Evolutionary conservation across 2,888 invertebrate genomes (phyloP), one percentile per base, ranked within the genome.

Genomic region (Melikaiella ostensackeni): DNA sequence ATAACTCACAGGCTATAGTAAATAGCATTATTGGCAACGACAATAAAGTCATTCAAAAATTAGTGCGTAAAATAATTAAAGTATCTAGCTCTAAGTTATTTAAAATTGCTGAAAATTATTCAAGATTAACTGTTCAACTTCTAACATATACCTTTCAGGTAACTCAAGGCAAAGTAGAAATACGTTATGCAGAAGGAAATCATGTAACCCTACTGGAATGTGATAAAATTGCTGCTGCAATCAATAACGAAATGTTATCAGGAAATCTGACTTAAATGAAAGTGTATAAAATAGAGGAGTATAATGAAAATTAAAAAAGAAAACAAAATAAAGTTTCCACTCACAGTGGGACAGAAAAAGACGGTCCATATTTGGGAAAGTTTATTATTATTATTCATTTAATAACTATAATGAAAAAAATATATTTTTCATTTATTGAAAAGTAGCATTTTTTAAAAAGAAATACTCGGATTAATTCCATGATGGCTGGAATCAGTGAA

Each of bases 201-300:
- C 96, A 97, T 86, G 89, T 93, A 0, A 94, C 94, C 59, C 95
- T 96, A 85, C 87, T 96, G 82, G 94, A 95, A 19, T 95, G 94
- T 85, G 92, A 93, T 74, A 93, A 94, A 83, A 91, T 94, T 74
- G 93, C 94, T 0, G 93, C 79, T 5, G 88, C 86, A 8, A 88
- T 91, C 7, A 90, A 91, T 55, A 88, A 86, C 4, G 90, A 90
- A 16, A 50, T 4, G n/a, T 7, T 50, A 19, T 50, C 5, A 19
- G 16, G n/a, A 19, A 50, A 50, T 46, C 46, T 5, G 19, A 1
- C 19, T 16, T 46, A 3, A 46, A 46, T 46, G 0, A 46, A 33
- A 33, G 8, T 33, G 33, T 1, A 46, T 46, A 46, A 46, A 46
- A 46, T 46, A 19, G 3, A 46, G 4, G 46, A 0, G 3, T 46